These are phyloP conservation scores for Sylvicola cinctus DNA, from an alignment of 2,888 invertebrate genomes.

Conservation along the genomic window DNA sequence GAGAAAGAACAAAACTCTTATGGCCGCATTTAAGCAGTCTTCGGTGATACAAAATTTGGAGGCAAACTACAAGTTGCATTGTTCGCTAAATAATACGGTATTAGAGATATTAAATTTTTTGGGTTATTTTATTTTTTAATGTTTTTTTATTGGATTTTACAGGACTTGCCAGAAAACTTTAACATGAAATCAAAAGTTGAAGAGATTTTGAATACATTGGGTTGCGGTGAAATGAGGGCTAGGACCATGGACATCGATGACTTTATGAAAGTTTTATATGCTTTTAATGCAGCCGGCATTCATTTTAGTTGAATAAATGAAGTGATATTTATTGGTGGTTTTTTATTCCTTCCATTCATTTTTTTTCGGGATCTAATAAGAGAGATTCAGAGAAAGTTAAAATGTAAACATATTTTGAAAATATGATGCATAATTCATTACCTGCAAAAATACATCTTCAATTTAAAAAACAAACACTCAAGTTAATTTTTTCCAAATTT, in stretches of 20 bases:
- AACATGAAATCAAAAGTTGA: slow-evolving; percentile 65
- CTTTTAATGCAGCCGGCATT: slow-evolving; percentile 80
- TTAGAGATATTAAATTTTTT: neutral
- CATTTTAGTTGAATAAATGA: slow-evolving; percentile 40
- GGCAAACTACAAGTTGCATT: slow-evolving; percentile 77
- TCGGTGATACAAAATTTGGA: slow-evolving; percentile 67
- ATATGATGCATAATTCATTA: too few species aligned
- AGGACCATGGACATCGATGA: slow-evolving; percentile 93
- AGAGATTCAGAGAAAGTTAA: too few species aligned
- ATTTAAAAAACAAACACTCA: too few species aligned
- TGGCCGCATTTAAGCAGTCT: slow-evolving; percentile 72
- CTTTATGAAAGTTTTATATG: slow-evolving; percentile 67
- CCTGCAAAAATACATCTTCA: too few species aligned
- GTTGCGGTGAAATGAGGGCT: slow-evolving; percentile 60
- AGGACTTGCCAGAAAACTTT: slow-evolving; percentile 60
- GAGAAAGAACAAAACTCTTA: slow-evolving; percentile 90
- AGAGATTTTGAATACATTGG: slow-evolving; percentile 43
- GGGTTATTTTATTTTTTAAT: neutral
- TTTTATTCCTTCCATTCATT: too few species aligned
- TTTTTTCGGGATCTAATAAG: too few species aligned
- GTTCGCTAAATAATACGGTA: slow-evolving; percentile 68
- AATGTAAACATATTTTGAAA: too few species aligned
- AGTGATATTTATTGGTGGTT: too few species aligned
- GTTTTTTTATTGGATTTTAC: slow-evolving; percentile 13
- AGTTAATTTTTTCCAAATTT: too few species aligned